Evolutionary conservation across 37 sponge, comb jelly and placozoan species (phyloP).

Genomic region (Chondrilla cf. caribensis): DNA sequence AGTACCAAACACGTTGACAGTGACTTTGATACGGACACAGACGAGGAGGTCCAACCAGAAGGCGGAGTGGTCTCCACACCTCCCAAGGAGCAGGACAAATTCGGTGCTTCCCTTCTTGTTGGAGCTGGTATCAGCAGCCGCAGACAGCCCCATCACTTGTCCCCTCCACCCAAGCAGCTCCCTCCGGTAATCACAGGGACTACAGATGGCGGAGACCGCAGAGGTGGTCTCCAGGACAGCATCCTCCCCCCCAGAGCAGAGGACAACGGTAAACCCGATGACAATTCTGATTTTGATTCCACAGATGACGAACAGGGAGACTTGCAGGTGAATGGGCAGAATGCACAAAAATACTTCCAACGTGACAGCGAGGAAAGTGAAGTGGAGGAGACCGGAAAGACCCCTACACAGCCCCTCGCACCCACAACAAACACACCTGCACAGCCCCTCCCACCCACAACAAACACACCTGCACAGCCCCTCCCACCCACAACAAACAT

Average conservation of each 20-base stretch:
- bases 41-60: neutral
- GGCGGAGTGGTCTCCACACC: no score
- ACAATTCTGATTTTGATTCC: conserved; percentile 4
- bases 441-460: neutral
- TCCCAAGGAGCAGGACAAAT: no score
- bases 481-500: neutral
- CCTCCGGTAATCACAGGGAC: no score
- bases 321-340: neutral
- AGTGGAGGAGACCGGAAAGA: neutral
- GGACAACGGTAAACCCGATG: no score
- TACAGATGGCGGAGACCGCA: no score
- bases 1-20: neutral
- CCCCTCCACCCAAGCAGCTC: no score
- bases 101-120: no score
- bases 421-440: neutral
- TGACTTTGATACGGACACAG: conserved; percentile 7
- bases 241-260: no score
- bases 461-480: neutral
- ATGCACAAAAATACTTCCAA: neutral
- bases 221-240: no score
- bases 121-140: no score
- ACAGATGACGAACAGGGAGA: neutral
- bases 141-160: no score
- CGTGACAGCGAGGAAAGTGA: neutral
- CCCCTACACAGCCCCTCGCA: neutral